Base-by-base conservation (phyloP, 1,140 invertebrate genomes). In the Drosophila littoralis region DNA sequence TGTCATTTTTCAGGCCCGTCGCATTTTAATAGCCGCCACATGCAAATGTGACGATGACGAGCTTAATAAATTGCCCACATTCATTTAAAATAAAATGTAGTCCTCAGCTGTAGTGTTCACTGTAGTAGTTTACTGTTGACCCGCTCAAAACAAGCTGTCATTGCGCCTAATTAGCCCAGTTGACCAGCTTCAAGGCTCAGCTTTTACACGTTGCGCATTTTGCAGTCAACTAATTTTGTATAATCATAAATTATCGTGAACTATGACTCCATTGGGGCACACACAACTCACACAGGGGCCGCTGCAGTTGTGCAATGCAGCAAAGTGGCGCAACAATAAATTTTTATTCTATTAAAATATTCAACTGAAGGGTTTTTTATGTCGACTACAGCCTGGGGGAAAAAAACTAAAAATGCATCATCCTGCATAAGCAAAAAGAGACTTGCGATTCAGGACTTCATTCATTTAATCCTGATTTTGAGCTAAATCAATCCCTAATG, bases 201-300 rank as follows among this genome's bases (percentile, higher is more conserved):
- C n/a, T 45, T 33, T 32, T 5, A 13, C 57, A 33, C 66, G 35
- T 8, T 22, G 3, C 45, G 15, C 45, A n/a, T 51, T 66, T 75
- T 51, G 36, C 50, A 61, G 58, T 58, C 48, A 79, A 72, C 64
- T 75, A 61, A 58, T 79, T 86, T 88, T 88, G 79, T 70, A 88
- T 79, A 79, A 88, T 86, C 82, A 79, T 88, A 86, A 86, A 88
- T 79, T 77, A 86, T 65, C 76, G 74, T 88, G 79, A 86, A 68
- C 64, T 79, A 86, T 88, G 79, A 60, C 55, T 51, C 76, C 65
- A 28, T 54, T 66, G 75, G 61, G 60, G 60, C 42, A 55, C 36
- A 48, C 38, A 50, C 60, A 64, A 40, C 45, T 22, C 38, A 32
- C 38, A 48, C 58, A 59, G 36, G 17, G 22, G 15, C 38, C n/a